Evolutionary conservation across 2,888 invertebrate species (phyloP), one percentile per base, ranked within the genome.

Genomic region (Micropterix aruncella): DNA sequence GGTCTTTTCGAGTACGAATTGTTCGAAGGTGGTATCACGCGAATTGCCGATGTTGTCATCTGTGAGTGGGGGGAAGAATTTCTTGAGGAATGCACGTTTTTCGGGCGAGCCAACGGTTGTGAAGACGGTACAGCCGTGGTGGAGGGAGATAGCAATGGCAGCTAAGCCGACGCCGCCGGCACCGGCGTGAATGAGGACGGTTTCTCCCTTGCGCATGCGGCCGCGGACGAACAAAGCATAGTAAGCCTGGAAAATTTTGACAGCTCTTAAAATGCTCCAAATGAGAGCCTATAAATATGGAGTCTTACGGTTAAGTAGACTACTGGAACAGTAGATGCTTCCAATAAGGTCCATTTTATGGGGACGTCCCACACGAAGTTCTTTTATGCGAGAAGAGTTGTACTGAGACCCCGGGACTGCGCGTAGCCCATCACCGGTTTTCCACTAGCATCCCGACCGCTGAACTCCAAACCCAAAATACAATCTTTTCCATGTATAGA

Each of bases 141-240:
- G 81, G 43, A 97, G 74, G 43, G 95, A 94, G 56, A 99, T 87
- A 16, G 91, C 77, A 56, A 99, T 94, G 50, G 96, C 94, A 2
- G 97, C 96, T 71, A 95, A 94, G 4, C 97, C 97, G 27, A 96
- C 95, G 56, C 95, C 95, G 46, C 96, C 96, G 51, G 89, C 83
- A 50, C 95, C 95, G 43, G 95, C 93, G 62, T 96, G 95, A 53
- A 96, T 82, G n/a, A 96, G 75, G 46, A 96, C 80, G 38, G 78
- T 72, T 56, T 95, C 91, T 5, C 93, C 91, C 51, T 75, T 73
- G 56, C 77, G 77, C 74, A 95, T 77, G 57, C 81, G 77, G 37
- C 96, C 97, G 53, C 97, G 78, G 40, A 94, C 82, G 36, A 80
- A 63, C 49, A 99, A 73, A 38, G 96, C 94, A 65, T 96, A 97